phyloP scores from a whole-genome alignment of 64 coral and sea anemone genomes.

The Montipora sp. region DNA sequence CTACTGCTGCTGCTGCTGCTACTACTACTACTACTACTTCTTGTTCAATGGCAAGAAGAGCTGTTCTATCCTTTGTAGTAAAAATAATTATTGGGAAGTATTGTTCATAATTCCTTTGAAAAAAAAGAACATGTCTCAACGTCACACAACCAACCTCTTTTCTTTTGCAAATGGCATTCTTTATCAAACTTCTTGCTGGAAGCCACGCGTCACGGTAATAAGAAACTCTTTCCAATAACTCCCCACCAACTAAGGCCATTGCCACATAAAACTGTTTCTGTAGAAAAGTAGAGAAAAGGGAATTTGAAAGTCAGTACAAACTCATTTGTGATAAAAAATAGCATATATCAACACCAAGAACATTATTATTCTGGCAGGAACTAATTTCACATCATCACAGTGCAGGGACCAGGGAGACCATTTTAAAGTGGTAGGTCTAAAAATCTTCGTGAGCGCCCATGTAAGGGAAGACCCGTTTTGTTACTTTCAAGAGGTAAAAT shows the following conservation, averaged over 20 bases:
- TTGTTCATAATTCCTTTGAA: too few species aligned
- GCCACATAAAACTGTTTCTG: constrained; percentile 93
- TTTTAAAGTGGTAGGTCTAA: too few species aligned
- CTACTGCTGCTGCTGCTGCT: too few species aligned
- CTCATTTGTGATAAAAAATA: background rate
- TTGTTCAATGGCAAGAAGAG: too few species aligned
- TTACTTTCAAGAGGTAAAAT: too few species aligned
- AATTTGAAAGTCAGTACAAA: background rate
- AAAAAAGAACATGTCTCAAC: too few species aligned
- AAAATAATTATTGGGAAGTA: too few species aligned
- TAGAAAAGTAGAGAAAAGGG: background rate
- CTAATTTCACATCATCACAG: background rate
- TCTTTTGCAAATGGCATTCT: constrained; percentile 78
- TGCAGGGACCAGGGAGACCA: too few species aligned
- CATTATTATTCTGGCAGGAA: background rate
- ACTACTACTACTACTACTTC: too few species aligned
- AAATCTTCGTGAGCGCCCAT: too few species aligned
- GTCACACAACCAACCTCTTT: constrained; percentile 57
- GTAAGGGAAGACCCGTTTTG: too few species aligned
- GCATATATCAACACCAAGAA: background rate
- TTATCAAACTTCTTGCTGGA: constrained; percentile 87
- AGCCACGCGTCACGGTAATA: constrained; percentile 91
- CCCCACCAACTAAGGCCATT: constrained; percentile 80
- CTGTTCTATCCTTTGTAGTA: too few species aligned
- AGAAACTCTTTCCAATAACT: constrained; percentile 83